phyloP scores from a whole-genome alignment of 2,113 vertebrate genomes.

The Charadrius vociferus region DNA sequence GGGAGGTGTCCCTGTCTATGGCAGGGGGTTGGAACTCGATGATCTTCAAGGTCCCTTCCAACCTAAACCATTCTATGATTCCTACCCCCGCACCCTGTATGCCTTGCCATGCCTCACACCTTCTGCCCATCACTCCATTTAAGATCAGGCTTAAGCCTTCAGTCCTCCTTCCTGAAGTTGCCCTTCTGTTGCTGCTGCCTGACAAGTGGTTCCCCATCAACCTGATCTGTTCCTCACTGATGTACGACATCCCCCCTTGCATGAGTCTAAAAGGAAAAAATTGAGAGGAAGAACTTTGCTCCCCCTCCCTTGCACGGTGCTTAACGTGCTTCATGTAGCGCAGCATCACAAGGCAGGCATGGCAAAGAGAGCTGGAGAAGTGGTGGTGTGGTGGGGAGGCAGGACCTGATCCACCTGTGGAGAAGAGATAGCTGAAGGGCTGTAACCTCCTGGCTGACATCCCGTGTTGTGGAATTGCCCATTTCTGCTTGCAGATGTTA shows the following conservation, averaged over 20 bases:
- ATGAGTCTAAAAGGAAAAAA: neutral
- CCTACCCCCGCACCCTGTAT: accelerated
- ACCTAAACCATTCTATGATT: too few species aligned
- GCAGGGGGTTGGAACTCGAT: too few species aligned
- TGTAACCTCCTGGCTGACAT: neutral
- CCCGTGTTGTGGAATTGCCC: neutral
- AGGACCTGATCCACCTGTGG: neutral
- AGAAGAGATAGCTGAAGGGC: neutral
- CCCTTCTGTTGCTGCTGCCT: neutral
- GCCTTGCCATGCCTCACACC: accelerated
- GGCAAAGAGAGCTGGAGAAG: neutral
- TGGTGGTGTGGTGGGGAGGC: neutral
- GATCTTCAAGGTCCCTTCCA: too few species aligned
- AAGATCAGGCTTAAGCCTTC: neutral
- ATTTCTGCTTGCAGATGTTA: neutral
- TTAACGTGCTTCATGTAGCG: accelerated
- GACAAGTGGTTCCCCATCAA: neutral
- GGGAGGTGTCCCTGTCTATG: too few species aligned
- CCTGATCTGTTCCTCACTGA: neutral
- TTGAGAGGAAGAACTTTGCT: neutral
- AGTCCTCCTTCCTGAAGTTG: neutral
- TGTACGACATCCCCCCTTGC: neutral
- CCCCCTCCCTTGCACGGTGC: neutral
- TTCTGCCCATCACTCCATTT: neutral
- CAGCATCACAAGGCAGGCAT: neutral